A percentile compares a stretch with the other conserved stretches of the same genome.
Conservation (phyloP, 2,888 invertebrate species). For the Petrolisthes cinctipes region DNA sequence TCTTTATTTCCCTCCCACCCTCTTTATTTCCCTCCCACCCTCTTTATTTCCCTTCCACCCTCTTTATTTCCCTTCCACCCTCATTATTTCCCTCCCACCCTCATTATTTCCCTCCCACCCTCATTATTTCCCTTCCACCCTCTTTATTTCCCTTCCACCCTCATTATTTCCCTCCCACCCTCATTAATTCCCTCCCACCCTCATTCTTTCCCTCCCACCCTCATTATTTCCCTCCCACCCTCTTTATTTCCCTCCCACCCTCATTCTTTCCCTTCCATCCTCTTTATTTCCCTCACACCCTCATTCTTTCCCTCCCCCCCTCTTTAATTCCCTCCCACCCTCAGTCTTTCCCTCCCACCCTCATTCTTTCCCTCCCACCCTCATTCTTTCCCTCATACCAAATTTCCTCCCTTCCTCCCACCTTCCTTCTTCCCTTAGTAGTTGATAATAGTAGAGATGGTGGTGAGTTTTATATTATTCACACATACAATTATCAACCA, state of each 20-base stretch:
- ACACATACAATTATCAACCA: no score
- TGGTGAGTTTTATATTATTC: no score
- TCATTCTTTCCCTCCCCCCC: background rate
- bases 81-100: background rate
- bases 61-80: background rate
- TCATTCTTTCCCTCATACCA: background rate
- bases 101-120: background rate
- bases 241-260: background rate
- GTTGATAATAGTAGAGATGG: background rate
- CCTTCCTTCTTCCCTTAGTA: background rate
- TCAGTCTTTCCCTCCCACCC: constrained; percentile 1
- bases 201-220: background rate
- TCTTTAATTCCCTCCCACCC: constrained; percentile 1
- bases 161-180: background rate
- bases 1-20: background rate
- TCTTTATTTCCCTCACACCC: background rate
- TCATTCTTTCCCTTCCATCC: background rate
- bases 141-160: background rate
- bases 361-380: background rate
- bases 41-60: background rate
- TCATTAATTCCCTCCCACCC: background rate
- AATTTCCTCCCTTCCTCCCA: background rate
- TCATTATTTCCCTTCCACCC: background rate
- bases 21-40: constrained; percentile 7
- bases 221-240: background rate